Percentiles rank a stretch among this genome's conserved stretches.
Conservation (phyloP, 2,113 vertebrate genomes). For the Galbula dea region DNA sequence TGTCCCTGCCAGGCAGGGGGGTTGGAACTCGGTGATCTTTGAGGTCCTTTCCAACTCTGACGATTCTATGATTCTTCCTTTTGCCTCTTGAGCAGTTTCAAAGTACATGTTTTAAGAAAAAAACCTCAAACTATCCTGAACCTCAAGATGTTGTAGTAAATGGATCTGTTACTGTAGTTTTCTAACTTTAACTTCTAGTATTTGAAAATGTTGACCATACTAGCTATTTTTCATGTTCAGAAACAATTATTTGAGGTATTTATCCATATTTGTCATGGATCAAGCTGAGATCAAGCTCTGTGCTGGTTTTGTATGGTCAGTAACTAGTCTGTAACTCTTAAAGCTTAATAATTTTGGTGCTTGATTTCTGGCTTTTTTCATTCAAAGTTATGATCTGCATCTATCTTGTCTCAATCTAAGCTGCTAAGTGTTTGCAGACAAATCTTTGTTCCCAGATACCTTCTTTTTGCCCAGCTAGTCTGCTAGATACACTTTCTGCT, state of each 20-base stretch:
- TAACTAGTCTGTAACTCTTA: neutral
- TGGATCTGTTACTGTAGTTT: neutral
- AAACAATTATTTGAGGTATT: neutral
- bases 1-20: too few relatives aligned
- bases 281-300: neutral
- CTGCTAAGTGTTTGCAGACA: neutral
- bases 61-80: too few relatives aligned
- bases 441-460: neutral
- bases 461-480: neutral
- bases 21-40: too few relatives aligned
- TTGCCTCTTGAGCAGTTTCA: neutral
- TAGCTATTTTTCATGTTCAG: neutral
- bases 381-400: neutral
- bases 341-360: neutral
- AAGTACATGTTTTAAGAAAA: neutral
- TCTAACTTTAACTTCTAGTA: neutral
- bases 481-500: neutral
- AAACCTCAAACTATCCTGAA: neutral
- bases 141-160: neutral
- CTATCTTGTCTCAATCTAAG: neutral
- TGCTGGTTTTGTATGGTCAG: neutral
- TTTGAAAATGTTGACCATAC: neutral
- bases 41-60: too few relatives aligned
- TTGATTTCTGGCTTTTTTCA: neutral
- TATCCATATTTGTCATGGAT: neutral